Evolutionary conservation across 2,113 vertebrate genomes (phyloP), one percentile per base, ranked within the genome.

Genomic region (Mystacornis crossleyi): DNA sequence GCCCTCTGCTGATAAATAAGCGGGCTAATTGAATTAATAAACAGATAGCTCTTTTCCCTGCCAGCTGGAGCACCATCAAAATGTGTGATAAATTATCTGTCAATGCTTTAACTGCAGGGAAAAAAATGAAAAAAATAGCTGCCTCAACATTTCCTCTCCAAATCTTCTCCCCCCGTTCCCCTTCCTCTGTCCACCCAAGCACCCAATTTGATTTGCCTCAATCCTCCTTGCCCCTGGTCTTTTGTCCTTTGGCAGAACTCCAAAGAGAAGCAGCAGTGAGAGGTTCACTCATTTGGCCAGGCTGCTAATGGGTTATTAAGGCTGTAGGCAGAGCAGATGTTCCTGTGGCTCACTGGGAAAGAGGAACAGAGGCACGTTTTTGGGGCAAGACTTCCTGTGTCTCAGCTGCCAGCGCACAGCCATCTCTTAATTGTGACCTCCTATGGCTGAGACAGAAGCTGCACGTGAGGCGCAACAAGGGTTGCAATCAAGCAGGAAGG

Each of bases 11-110:
- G 97, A 98, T 98, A 98, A 98, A 97, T 97, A 98, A 98, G 98
- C 95, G 79, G 97, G 92, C 96, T 99, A 98, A 99, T 99, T 98
- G 97, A 98, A 98, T 99, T 99, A 99, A 99, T 99, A 98, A 98
- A 98, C 97, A 98, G 98, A 98, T 98, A 98, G 97, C 91, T 96
- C 94, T 95, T 75, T 95, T 83, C 82, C 36, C 82, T 95, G 97
- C 98, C 98, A 98, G 98, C 98, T 99, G 98, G 98, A 98, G 17
- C 92, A 92, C 96, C 97, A 97, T 98, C 98, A 98, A 97, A 98
- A 97, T 74, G 92, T 96, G 97, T 98, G 98, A 99, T 98, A 98
- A 99, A 99, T 98, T 98, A 98, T 97, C 97, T 95, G 96, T 96
- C 96, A 94, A 86, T 97, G 97, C 96, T 96, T 95, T 98, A 98